Conservation (phyloP, 2,797 vertebrate species). For the Gadopsis marmoratus region DNA sequence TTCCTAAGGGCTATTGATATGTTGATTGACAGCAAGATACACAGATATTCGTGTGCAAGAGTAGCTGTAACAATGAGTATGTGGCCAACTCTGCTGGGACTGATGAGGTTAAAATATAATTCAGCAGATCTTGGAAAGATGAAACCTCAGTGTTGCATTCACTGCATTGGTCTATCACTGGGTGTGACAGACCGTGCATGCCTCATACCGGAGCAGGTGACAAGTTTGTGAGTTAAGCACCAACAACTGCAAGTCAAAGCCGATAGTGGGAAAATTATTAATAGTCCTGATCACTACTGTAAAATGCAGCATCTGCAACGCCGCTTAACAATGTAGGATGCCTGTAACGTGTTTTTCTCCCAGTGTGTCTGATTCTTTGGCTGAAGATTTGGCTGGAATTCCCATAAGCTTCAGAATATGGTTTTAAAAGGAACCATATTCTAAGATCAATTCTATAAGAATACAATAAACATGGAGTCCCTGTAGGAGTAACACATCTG, state of each 20-base stretch:
- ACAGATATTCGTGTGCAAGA: no score
- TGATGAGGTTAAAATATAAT: neutral
- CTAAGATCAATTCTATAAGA: neutral
- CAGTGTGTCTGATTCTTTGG: neutral
- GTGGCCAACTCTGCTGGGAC: no score
- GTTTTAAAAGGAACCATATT: neutral
- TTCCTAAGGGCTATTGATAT: no score
- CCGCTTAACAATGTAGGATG: neutral
- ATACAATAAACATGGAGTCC: neutral
- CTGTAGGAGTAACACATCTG: neutral
- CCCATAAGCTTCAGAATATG: neutral
- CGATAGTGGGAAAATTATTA: conserved; percentile 19
- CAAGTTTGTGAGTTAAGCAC: conserved; percentile 1
- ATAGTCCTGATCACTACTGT: conserved; percentile 16
- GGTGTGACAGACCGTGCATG: conserved; percentile 1
- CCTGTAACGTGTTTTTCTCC: neutral
- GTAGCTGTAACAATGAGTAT: no score
- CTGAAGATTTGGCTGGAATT: neutral
- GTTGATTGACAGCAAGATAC: no score
- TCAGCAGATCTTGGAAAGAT: conserved; percentile 21
- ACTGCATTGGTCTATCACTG: conserved; percentile 4
- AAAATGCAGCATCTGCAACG: conserved; percentile 12
- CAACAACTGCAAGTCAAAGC: conserved; percentile 24
- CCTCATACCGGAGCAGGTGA: conserved; percentile 30
- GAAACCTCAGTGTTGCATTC: conserved; percentile 31